Percentiles rank a stretch among this genome's conserved stretches.
These are phyloP conservation scores for Diglossa cyanea DNA, from an alignment of 2,797 vertebrate genomes.

Conservation along the genomic window DNA sequence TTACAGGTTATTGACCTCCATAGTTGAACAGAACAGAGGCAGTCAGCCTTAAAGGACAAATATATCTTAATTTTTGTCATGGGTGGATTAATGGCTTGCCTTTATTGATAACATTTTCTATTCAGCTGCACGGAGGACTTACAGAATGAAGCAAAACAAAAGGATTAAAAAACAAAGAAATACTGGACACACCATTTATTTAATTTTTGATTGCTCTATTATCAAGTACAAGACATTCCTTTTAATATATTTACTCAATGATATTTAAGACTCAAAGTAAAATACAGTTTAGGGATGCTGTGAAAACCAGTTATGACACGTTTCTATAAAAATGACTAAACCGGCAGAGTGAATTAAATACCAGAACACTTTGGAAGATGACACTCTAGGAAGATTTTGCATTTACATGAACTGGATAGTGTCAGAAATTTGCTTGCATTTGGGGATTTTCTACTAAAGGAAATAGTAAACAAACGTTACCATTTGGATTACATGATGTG, in stretches of 20 bases:
- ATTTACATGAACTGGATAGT: constrained; percentile 24
- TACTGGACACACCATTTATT: constrained; percentile 42
- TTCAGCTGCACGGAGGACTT: constrained; percentile 7
- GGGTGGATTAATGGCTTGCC: constrained; percentile 58
- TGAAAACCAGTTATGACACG: neutral
- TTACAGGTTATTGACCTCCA: constrained; percentile 70
- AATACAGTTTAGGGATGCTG: neutral
- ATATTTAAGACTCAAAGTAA: constrained; percentile 40
- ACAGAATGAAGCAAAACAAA: constrained; percentile 56
- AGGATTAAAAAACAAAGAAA: constrained; percentile 63
- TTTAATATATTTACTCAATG: constrained; percentile 31
- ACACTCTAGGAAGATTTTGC: constrained; percentile 10
- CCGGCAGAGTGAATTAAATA: constrained; percentile 18
- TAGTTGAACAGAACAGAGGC: constrained; percentile 61
- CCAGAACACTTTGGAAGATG: constrained; percentile 25
- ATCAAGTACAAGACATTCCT: constrained; percentile 1
- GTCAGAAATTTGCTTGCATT: constrained; percentile 30
- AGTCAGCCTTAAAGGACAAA: constrained; percentile 68
- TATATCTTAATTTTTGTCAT: constrained; percentile 71
- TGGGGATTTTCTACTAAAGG: constrained; percentile 24
- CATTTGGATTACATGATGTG: constrained; percentile 2
- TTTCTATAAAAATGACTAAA: constrained; percentile 21
- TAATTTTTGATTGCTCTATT: constrained; percentile 39
- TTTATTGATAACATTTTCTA: constrained; percentile 71
- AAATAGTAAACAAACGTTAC: constrained; percentile 31